Evolutionary conservation across 2,113 vertebrate species (phyloP), one percentile per base, ranked within the genome.

Genomic region (Chunga burmeisteri): DNA sequence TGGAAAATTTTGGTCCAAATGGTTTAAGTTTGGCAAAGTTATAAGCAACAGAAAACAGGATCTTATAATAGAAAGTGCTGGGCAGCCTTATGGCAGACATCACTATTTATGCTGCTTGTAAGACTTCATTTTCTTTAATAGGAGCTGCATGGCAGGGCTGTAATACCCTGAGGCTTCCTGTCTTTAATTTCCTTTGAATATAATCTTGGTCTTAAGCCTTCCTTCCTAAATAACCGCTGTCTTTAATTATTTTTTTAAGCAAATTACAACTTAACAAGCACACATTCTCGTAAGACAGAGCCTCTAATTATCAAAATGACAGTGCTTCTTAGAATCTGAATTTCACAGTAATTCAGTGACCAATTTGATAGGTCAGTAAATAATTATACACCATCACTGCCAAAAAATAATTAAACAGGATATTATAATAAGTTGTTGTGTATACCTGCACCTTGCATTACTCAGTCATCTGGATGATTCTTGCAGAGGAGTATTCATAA

Each of bases 161-260:
- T 72, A 93, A 86, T 87, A 95, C 96, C 95, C 96, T 94, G 75
- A 58, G 97, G 96, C 97, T 96, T 95, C 95, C 94, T 96, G 97
- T 81, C 94, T 97, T 97, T 97, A 94, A 97, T 97, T 97, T 96
- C 97, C 96, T 97, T 94, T 96, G 93, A 96, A 97, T 96, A 85
- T 93, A 97, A 94, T 81, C 96, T 94, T 86, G 93, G 87, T 96
- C 78, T 95, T 97, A 97, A 97, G 93, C 94, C 96, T 97, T 96
- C 97, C 97, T 97, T 97, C 96, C 97, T 97, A 97, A 97, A 95
- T 81, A 94, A 94, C 95, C 79, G 94, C 96, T 96, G 97, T 92
- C 90, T 97, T 96, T 92, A 94, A 97, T 97, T 97, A 96, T 95
- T 95, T 95, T 96, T 96, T 97, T 40, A 93, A 95, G 95, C 94